Percentiles rank a stretch among this genome's conserved stretches.
Evolutionary conservation across 2,888 invertebrate species (phyloP).

Genomic region (Callimorpha dominula): DNA sequence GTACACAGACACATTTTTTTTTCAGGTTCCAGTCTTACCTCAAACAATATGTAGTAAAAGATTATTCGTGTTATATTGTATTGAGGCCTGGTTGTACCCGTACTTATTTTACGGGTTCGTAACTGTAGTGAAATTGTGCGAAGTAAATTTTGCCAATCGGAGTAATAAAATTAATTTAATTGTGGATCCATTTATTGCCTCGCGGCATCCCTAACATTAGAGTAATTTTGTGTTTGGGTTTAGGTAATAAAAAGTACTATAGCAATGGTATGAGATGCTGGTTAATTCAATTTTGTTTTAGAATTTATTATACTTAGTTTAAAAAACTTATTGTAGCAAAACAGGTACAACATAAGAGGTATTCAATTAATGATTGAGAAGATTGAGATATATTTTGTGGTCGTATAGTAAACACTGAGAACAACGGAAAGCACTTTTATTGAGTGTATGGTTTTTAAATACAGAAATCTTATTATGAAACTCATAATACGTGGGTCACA

Average conservation of each 20-base stretch:
- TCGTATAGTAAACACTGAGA: no score
- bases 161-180: constrained; percentile 44
- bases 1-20: no score
- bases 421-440: no score
- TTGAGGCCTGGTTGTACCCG: no score
- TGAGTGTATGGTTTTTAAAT: no score
- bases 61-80: no score
- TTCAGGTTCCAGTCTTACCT: no score
- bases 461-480: no score
- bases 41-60: no score
- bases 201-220: constrained; percentile 28
- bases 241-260: not conserved
- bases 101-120: constrained; percentile 29
- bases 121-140: constrained; percentile 24
- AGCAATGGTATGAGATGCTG: not conserved
- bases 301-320: not conserved
- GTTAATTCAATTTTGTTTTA: not conserved
- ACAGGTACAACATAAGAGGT: not conserved
- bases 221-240: constrained; percentile 25
- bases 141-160: constrained; percentile 25
- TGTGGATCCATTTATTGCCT: constrained; percentile 33
- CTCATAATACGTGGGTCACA: no score
- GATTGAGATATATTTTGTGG: no score
- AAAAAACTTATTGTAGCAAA: not conserved
- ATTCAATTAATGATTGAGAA: not conserved